Evolutionary conservation across 1,140 invertebrate genomes (phyloP).

Genomic region (Pollicipes pollicipes): DNA sequence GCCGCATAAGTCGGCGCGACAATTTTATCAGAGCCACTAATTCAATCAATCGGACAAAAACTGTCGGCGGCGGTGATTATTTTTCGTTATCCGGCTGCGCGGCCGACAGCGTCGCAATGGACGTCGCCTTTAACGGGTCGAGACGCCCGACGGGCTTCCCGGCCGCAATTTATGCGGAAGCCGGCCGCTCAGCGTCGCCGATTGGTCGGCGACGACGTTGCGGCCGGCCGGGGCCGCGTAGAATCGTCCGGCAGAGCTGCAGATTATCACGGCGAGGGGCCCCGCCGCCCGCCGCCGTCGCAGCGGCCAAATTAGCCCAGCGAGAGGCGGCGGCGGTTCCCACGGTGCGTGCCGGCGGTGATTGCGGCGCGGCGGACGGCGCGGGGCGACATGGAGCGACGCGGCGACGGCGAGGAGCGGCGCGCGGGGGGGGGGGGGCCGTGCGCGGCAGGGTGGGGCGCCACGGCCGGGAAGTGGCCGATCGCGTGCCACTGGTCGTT

Average conservation of each 20-base stretch:
- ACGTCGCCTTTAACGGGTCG: not conserved
- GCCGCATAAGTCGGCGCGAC: not conserved
- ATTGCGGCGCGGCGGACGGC: no score
- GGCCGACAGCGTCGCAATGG: not conserved
- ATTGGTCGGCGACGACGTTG: not conserved
- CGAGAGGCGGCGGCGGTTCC: not conserved
- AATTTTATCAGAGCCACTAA: conserved; percentile 2
- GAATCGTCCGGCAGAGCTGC: no score
- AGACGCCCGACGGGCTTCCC: no score
- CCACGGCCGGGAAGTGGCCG: no score
- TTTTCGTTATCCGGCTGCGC: not conserved
- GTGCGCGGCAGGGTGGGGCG: no score
- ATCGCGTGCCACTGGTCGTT: no score
- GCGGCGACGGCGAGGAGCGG: no score
- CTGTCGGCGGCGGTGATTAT: not conserved
- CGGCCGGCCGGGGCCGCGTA: no score
- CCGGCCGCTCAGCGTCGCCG: no score
- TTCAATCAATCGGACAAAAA: not conserved
- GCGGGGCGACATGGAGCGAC: no score
- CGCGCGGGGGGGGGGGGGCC: no score
- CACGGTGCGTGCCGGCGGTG: not conserved
- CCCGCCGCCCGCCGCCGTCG: no score
- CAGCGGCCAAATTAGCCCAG: not conserved
- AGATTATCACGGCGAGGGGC: not conserved
- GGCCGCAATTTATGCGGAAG: not conserved